Base-by-base conservation (phyloP, 2,113 vertebrate genomes). In the human region DNA sequence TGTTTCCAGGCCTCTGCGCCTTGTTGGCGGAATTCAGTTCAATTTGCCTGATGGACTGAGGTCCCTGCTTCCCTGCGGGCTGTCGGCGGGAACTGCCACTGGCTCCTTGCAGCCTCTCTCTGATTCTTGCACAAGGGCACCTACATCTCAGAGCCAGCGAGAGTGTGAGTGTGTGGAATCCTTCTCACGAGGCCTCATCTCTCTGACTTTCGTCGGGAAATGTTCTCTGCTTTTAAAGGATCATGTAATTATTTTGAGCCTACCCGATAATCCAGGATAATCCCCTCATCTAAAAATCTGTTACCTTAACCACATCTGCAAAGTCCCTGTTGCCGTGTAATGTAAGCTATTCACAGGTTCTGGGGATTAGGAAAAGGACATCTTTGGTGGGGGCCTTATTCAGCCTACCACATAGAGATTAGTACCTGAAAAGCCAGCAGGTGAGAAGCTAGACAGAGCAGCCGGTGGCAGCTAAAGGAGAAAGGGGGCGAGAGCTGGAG, bases 261-360 rank as follows among this genome's bases (percentile, higher is more conserved):
- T 20, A 78, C 43, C 14, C 18, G 32, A 72, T 83, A 80, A 72
- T 40, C 70, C 66, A 81, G 45, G 84, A 83, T 92, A 66, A 97
- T 75, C 61, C 25, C 38, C 20, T 55, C 79, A 30, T 96, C 84
- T 94, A 76, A 84, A 23, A 97, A 87, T 86, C 95, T 66, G 8
- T 83, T 89, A 52, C 59, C 59, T 82, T 48, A 89, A 40, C 85
- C 59, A 72, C 45, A 85, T 95, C 73, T 50, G 10, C 22, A 92
- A 80, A 98, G 43, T 64, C 50, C n/a, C 38, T 45, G n/a, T 87
- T 90, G 81, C 72, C 55, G 10, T 10, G 2, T 84, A 86, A 52
- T 94, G 9, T 90, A 90, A 96, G 59, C 17, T 64, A 22, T 27
- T 87, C 59, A 30, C 64, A 88, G 48, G 25, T 72, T 57, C 78